These are phyloP conservation scores for Latrodectus elegans DNA, from an alignment of 2,888 invertebrate species.

Conservation along the genomic window DNA sequence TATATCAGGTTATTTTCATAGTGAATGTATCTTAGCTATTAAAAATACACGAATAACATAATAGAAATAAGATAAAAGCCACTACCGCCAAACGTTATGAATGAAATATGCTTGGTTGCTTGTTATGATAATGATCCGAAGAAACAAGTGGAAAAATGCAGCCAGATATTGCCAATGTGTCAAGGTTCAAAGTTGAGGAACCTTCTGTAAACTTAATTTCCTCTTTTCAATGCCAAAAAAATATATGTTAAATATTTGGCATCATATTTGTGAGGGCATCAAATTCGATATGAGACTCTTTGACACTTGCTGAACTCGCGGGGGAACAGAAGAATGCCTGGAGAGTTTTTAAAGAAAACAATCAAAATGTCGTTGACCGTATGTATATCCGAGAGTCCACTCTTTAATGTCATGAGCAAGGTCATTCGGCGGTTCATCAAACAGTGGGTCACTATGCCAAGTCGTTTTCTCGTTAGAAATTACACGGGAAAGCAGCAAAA, in stretches of 20 bases:
- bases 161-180: not conserved
- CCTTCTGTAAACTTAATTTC: conserved; percentile 28
- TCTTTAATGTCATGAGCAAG: conserved; percentile 47
- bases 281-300: conserved; percentile 7
- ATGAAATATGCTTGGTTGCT: not conserved
- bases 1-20: too few relatives aligned
- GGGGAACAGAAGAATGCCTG: conserved; percentile 15
- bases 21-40: not conserved
- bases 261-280: not conserved
- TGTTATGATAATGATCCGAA: not conserved
- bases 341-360: conserved; percentile 24
- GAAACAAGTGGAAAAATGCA: not conserved
- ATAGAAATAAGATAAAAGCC: not conserved
- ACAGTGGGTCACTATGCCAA: conserved; percentile 56
- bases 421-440: conserved; percentile 34
- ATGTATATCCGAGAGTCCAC: conserved; percentile 20
- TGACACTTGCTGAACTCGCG: conserved; percentile 33
- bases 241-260: not conserved
- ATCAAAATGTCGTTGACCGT: conserved; percentile 56
- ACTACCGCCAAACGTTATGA: not conserved
- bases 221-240: not conserved
- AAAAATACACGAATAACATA: not conserved
- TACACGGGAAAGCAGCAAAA: not conserved
- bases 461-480: conserved; percentile 3
- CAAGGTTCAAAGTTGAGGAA: conserved; percentile 54